These are phyloP conservation scores for Pardosa pseudoannulata DNA, from an alignment of 2,888 invertebrate species.

Conservation along the genomic window DNA sequence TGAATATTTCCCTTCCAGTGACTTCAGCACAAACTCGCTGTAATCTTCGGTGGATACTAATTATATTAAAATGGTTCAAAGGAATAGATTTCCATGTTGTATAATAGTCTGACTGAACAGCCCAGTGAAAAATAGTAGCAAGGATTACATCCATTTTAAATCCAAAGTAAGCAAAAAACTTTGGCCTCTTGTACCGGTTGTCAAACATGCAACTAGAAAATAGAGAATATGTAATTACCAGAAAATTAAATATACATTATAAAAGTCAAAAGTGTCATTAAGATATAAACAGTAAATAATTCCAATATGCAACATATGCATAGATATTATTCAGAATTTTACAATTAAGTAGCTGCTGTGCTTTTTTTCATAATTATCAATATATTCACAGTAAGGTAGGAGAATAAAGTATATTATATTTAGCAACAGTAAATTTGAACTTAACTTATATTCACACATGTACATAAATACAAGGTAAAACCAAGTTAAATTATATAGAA, in stretches of 20 bases:
- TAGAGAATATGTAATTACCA: background rate
- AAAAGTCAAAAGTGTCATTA: too few species aligned
- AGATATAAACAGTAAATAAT: background rate
- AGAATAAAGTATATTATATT: too few species aligned
- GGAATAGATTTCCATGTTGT: constrained; percentile 18
- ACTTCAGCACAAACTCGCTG: constrained; percentile 56
- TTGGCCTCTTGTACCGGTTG: constrained; percentile 36
- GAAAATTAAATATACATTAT: too few species aligned
- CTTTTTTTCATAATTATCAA: too few species aligned
- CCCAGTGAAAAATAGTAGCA: constrained; percentile 58
- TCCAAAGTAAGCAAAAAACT: constrained; percentile 57
- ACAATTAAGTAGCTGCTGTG: too few species aligned
- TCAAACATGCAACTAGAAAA: constrained; percentile 53
- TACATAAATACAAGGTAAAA: too few species aligned
- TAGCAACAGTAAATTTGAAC: too few species aligned
- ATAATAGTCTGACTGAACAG: constrained; percentile 47
- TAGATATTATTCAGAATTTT: too few species aligned
- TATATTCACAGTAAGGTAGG: too few species aligned
- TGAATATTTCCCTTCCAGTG: constrained; percentile 15
- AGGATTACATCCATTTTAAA: constrained; percentile 23
- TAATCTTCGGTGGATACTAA: constrained; percentile 48
- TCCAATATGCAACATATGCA: background rate
- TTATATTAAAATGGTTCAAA: constrained; percentile 46
- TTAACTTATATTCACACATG: too few species aligned
- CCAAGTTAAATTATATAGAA: too few species aligned